Conservation (phyloP, 2,797 vertebrate genomes). For the Alcedo quadribrachys region DNA sequence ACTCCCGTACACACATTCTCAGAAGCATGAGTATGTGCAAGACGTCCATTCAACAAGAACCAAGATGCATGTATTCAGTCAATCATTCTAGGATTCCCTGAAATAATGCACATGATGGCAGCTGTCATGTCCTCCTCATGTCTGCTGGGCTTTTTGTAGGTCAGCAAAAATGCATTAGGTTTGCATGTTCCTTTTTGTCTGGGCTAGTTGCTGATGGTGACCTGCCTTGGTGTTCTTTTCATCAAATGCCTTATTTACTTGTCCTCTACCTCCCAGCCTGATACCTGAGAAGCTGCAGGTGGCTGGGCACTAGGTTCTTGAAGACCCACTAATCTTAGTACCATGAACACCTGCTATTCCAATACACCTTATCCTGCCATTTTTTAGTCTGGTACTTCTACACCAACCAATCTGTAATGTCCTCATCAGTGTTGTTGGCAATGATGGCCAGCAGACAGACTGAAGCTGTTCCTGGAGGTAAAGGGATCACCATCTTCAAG, state of each 20-base stretch:
- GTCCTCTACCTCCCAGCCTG: background rate
- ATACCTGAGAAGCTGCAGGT: background rate
- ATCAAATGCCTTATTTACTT: background rate
- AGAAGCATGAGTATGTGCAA: background rate
- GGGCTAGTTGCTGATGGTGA: background rate
- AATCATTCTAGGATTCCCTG: background rate
- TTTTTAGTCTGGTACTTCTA: background rate
- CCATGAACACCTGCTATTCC: background rate
- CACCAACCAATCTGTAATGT: background rate
- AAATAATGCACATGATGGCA: background rate
- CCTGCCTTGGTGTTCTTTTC: background rate
- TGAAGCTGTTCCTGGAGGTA: background rate
- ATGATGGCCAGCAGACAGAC: background rate
- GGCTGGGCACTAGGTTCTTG: background rate
- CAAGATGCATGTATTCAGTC: background rate
- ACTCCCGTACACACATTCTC: background rate
- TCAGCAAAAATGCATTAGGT: background rate
- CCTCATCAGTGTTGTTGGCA: background rate
- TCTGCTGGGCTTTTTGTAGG: background rate
- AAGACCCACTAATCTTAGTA: background rate
- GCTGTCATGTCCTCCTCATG: background rate
- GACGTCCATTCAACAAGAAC: background rate
- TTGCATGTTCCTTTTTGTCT: background rate
- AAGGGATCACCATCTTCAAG: background rate
- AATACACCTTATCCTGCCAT: background rate